phyloP scores from a whole-genome alignment of 1,140 invertebrate species.

The Drosophila ercepeae region DNA sequence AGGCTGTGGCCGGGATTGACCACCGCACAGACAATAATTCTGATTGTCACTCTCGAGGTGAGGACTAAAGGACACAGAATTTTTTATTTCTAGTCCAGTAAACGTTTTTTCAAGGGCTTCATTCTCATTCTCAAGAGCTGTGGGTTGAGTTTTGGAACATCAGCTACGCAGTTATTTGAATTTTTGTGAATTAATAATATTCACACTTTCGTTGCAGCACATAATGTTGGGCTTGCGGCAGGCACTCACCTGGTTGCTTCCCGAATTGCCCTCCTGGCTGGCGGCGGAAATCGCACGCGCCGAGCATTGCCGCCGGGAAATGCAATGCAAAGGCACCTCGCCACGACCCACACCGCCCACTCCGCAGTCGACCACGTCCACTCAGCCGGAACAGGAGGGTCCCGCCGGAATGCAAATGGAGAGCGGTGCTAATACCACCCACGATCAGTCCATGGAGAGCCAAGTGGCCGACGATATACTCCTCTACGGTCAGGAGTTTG shows the following conservation, averaged over 20 bases:
- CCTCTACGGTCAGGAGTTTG: slow-evolving; percentile 66
- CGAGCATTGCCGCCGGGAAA: slow-evolving; percentile 91
- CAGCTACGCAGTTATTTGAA: too few relatives aligned
- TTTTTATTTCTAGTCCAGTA: too few relatives aligned
- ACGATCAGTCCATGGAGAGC: slow-evolving; percentile 77
- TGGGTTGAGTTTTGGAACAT: too few relatives aligned
- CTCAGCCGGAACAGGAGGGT: slow-evolving; percentile 75
- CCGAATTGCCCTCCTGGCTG: slow-evolving; percentile 96
- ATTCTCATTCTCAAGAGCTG: too few relatives aligned
- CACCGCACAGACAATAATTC: slow-evolving; percentile 92
- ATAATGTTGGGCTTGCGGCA: slow-evolving; percentile 93
- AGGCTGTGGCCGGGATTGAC: slow-evolving; percentile 94
- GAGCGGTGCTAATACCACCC: slow-evolving; percentile 54
- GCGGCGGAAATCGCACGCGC: slow-evolving; percentile 94
- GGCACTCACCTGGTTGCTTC: slow-evolving; percentile 90
- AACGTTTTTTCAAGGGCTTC: too few relatives aligned
- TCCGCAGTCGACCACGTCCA: slow-evolving; percentile 79
- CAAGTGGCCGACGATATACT: slow-evolving; percentile 76
- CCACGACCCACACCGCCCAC: slow-evolving; percentile 82
- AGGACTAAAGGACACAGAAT: slow-evolving; percentile 18
- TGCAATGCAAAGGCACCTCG: slow-evolving; percentile 85
- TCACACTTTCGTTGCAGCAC: too few relatives aligned
- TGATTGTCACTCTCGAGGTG: slow-evolving; percentile 94
- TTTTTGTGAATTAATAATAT: too few relatives aligned
- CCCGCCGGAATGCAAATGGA: slow-evolving; percentile 30